phyloP scores from a whole-genome alignment of 2,797 vertebrate genomes.

The Fringilla coelebs region DNA sequence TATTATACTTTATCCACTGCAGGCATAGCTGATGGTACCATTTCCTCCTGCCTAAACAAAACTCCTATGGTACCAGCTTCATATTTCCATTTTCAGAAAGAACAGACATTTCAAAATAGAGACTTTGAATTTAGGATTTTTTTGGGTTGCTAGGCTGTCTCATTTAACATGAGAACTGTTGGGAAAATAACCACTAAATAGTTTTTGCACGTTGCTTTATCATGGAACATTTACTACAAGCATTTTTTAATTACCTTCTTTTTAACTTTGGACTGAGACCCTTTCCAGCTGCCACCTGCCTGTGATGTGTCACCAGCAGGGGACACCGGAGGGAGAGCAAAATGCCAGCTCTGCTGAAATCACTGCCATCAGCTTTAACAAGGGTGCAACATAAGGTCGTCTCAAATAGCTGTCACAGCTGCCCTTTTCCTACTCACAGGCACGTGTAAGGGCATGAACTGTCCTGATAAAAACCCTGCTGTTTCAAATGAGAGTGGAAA shows the following conservation, averaged over 20 bases:
- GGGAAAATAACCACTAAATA: background rate
- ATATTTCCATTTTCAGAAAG: constrained; percentile 4
- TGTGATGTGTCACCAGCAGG: background rate
- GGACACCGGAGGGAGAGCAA: background rate
- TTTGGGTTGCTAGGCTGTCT: background rate
- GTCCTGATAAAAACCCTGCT: background rate
- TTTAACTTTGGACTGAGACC: background rate
- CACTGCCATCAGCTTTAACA: background rate
- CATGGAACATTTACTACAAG: background rate
- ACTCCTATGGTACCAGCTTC: background rate
- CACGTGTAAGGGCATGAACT: background rate
- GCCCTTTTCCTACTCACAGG: background rate
- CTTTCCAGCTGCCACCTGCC: background rate
- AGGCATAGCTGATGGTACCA: background rate
- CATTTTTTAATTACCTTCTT: background rate
- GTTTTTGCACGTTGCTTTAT: background rate
- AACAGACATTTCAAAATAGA: constrained; percentile 7
- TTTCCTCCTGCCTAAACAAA: constrained; percentile 33
- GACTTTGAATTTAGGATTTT: background rate
- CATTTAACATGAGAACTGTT: background rate
- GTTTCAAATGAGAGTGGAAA: background rate
- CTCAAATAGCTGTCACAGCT: background rate
- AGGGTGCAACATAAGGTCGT: background rate
- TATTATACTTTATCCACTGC: constrained; percentile 25
- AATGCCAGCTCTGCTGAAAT: background rate